Percentiles rank a stretch among this genome's conserved stretches.
Evolutionary conservation across 92 coral and sea anemone genomes (phyloP).

Genomic region (Siderastrea siderea): DNA sequence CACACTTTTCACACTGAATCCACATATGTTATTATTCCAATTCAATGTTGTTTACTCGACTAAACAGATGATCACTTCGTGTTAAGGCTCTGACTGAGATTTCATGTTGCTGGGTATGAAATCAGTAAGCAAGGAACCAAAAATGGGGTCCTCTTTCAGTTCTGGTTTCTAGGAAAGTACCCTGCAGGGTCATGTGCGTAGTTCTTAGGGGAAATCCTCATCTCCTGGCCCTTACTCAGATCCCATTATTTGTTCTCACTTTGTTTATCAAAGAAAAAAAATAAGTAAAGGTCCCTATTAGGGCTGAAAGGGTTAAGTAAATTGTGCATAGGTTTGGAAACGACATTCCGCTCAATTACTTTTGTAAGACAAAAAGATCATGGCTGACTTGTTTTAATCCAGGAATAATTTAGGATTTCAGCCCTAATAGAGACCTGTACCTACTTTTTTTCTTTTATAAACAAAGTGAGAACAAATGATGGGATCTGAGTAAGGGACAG

Average conservation of each 20-base stretch:
- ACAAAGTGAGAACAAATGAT: neutral
- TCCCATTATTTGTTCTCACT: neutral
- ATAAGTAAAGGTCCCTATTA: neutral
- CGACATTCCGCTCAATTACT: too few relatives aligned
- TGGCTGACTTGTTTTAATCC: slow-evolving; percentile 3
- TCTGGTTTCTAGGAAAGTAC: neutral
- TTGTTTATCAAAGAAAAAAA: too few relatives aligned
- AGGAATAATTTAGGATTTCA: neutral
- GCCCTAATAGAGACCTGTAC: neutral
- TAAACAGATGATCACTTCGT: neutral
- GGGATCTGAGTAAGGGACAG: neutral
- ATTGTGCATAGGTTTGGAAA: too few relatives aligned
- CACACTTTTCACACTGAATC: neutral
- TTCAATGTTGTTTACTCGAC: neutral
- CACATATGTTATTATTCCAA: neutral
- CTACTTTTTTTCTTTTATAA: neutral
- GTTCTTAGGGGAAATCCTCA: neutral
- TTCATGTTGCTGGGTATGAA: neutral
- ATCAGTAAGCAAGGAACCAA: neutral
- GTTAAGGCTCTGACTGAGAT: neutral
- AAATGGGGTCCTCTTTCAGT: neutral
- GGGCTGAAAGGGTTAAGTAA: neutral
- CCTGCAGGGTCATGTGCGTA: neutral
- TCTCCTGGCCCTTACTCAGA: neutral
- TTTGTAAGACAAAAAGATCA: neutral